These are phyloP conservation scores for Tadarida brasiliensis DNA, from an alignment of 2,797 vertebrate species.

Conservation along the genomic window DNA sequence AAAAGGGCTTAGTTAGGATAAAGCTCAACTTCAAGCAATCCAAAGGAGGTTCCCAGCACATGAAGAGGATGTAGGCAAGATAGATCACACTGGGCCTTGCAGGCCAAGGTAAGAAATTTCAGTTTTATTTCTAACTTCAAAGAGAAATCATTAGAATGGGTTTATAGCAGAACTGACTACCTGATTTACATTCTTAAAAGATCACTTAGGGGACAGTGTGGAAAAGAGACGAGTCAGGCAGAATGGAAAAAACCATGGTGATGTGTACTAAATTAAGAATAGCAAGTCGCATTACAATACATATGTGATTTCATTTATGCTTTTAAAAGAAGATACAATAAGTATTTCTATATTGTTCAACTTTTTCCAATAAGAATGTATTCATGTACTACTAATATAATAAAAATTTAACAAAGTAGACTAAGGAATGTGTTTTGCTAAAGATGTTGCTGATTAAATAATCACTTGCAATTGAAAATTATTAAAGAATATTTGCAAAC, in stretches of 20 bases:
- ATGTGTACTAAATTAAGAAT: background rate
- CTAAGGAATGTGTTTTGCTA: background rate
- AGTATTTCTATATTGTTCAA: background rate
- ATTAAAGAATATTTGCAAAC: background rate
- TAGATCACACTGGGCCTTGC: background rate
- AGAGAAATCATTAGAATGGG: background rate
- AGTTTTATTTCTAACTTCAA: background rate
- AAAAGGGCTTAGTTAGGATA: background rate
- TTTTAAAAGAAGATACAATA: background rate
- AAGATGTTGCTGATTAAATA: background rate
- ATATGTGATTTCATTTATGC: background rate
- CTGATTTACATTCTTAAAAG: background rate
- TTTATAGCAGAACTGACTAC: background rate
- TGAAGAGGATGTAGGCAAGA: background rate
- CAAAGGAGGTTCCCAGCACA: background rate
- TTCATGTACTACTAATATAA: background rate
- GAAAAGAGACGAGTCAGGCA: background rate
- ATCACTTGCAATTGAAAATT: background rate
- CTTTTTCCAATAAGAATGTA: background rate
- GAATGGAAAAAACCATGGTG: background rate
- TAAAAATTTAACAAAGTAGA: conserved; percentile 32
- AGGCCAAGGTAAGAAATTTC: background rate
- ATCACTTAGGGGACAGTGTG: background rate
- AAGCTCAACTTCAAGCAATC: background rate
- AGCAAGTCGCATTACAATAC: background rate